Base-by-base conservation (phyloP, 2,797 vertebrate species). In the Euthynnus affinis region DNA sequence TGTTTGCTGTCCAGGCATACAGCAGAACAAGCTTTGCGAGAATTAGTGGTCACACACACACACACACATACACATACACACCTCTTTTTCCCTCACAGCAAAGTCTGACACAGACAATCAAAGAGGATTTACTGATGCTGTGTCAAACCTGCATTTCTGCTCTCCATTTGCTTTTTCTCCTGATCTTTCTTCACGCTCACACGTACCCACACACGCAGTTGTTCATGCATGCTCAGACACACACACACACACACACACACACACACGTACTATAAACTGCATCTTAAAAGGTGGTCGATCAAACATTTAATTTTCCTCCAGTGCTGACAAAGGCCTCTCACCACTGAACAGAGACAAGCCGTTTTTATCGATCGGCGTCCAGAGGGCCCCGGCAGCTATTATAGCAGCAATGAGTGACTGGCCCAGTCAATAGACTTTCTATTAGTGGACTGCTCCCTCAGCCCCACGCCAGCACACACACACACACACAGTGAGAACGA, bases 361-460 rank as follows among this genome's bases (percentile, higher is more conserved):
- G 37, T 77, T 90, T 93, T 90, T 93, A 95, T 95, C 88, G 91
- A 94, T 90, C 91, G 75, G 73, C 66, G 66, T 93, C 88, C 86
- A 82, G 66, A 86, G 85, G 82, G 90, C 78, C 89, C 83, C 70
- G 56, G 82, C 87, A 90, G 90, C 90, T 93, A 92, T 94, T 91
- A 94, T 89, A 92, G 89, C 84, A 82, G 87, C 92, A 91, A 89
- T 93, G 90, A 94, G 89, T 88, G 90, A 89, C 87, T 87, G 76
- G 80, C 68, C 89, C 81, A 92, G 92, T 94, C 94, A 93, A 92
- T 94, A 93, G 88, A 87, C 90, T 88, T 93, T 94, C 90, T 92
- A 94, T 94, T 93, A 94, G 91, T 81, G 67, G 67, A 82, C 83
- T 88, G 80, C 76, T 94, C 88, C 85, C 86, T 78, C 81, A 88